A percentile compares a stretch with the other conserved stretches of the same genome.
Conservation (phyloP, 30 jellyfish, hydroid and myxozoan species). For the Hydra vulgaris region DNA sequence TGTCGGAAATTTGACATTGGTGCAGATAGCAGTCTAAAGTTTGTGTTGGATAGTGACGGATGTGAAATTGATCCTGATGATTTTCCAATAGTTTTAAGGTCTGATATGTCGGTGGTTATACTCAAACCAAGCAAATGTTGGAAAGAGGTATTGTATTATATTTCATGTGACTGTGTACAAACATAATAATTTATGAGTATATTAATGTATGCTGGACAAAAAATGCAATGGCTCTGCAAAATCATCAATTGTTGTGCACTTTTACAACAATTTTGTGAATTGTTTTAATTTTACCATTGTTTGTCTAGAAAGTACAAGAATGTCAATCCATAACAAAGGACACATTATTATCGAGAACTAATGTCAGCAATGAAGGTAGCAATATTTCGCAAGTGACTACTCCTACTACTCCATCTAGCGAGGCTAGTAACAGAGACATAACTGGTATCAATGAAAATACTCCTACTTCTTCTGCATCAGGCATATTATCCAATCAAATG, state of each 20-base stretch:
- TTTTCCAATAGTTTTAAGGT: neutral
- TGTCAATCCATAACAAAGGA: neutral
- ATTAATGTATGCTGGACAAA: neutral
- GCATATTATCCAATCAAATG: neutral
- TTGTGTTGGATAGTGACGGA: neutral
- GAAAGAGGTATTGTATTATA: neutral
- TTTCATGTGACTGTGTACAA: neutral
- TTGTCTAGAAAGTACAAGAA: neutral
- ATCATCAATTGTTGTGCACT: neutral
- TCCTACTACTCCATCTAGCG: neutral
- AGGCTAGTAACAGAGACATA: neutral
- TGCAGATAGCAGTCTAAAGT: neutral
- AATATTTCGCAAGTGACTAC: neutral
- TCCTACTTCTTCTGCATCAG: neutral
- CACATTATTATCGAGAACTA: neutral
- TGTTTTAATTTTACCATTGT: no score
- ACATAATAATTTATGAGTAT: neutral
- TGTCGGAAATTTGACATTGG: neutral
- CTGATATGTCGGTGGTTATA: neutral
- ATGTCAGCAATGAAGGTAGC: neutral
- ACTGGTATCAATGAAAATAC: neutral
- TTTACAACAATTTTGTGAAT: neutral
- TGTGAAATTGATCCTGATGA: neutral
- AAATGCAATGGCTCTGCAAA: neutral
- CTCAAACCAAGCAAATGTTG: neutral